These are phyloP conservation scores for Diarsia dahlii DNA, from an alignment of 2,888 invertebrate genomes.

Conservation along the genomic window DNA sequence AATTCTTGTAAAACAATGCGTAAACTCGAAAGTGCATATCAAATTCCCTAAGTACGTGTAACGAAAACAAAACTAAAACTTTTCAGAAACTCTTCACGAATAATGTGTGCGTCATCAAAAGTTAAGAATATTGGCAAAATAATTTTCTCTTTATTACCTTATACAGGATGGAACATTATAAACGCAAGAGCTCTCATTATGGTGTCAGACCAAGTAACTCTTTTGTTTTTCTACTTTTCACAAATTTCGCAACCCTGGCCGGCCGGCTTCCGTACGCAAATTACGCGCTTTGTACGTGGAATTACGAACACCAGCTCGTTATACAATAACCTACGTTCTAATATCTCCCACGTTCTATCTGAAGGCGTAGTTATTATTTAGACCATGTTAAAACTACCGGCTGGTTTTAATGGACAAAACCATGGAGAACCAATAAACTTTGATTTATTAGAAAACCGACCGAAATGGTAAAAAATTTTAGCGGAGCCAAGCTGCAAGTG, in stretches of 20 bases:
- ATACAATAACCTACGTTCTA: too few species aligned
- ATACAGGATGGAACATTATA: background rate
- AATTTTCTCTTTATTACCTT: background rate
- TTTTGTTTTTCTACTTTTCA: too few species aligned
- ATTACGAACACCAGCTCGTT: too few species aligned
- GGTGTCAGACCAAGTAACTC: too few species aligned
- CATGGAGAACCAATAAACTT: background rate
- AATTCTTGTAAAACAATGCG: background rate
- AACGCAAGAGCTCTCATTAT: too few species aligned
- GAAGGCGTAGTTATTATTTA: too few species aligned
- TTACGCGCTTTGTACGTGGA: too few species aligned
- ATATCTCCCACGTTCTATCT: too few species aligned
- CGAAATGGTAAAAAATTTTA: background rate
- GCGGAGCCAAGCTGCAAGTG: background rate
- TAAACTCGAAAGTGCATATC: constrained; percentile 1
- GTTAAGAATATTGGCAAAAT: background rate
- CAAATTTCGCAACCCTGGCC: too few species aligned
- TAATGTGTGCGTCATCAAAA: constrained; percentile 1
- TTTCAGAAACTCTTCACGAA: background rate
- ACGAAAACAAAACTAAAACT: constrained; percentile 10
- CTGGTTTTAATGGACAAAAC: too few species aligned
- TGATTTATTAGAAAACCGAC: constrained; percentile 6
- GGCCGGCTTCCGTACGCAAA: too few species aligned
- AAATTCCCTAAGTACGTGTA: background rate
- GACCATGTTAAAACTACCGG: too few species aligned